Conservation (phyloP, 1,140 invertebrate genomes). For the Nebria ingens region DNA sequence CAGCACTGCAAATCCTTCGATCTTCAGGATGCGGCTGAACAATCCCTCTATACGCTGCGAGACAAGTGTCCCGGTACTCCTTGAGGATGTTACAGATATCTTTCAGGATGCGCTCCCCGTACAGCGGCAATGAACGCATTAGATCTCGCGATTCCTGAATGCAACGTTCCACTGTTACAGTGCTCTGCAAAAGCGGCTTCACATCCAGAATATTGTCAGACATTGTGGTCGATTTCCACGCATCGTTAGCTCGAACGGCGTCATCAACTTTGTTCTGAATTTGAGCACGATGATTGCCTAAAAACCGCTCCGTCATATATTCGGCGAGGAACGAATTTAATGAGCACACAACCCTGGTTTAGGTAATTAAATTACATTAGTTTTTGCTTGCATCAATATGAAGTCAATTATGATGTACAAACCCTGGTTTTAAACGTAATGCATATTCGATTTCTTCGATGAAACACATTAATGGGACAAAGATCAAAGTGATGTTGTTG, state of each 20-base stretch:
- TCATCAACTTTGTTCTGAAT: constrained; percentile 50
- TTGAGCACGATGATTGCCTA: constrained; percentile 47
- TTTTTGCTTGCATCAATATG: background rate
- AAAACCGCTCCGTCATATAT: constrained; percentile 62
- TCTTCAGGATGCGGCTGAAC: constrained; percentile 74
- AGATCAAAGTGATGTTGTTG: constrained; percentile 66
- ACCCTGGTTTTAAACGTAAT: constrained; percentile 49
- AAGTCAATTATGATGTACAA: constrained; percentile 28
- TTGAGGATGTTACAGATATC: constrained; percentile 58
- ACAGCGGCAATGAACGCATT: constrained; percentile 59
- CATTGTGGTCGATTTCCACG: constrained; percentile 57
- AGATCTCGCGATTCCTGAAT: constrained; percentile 57
- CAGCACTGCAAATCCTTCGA: constrained; percentile 70
- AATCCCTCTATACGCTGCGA: constrained; percentile 61
- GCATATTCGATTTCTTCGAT: constrained; percentile 65
- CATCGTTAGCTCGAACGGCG: constrained; percentile 62
- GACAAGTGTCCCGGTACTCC: constrained; percentile 66
- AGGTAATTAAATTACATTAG: background rate
- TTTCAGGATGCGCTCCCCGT: constrained; percentile 57
- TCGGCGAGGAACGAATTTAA: constrained; percentile 64
- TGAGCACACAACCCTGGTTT: constrained; percentile 46
- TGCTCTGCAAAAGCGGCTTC: constrained; percentile 63
- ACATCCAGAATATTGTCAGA: constrained; percentile 52
- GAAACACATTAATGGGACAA: constrained; percentile 62
- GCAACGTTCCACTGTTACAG: constrained; percentile 58